Conservation (phyloP, 1,140 invertebrate genomes). For the Pinna nobilis region DNA sequence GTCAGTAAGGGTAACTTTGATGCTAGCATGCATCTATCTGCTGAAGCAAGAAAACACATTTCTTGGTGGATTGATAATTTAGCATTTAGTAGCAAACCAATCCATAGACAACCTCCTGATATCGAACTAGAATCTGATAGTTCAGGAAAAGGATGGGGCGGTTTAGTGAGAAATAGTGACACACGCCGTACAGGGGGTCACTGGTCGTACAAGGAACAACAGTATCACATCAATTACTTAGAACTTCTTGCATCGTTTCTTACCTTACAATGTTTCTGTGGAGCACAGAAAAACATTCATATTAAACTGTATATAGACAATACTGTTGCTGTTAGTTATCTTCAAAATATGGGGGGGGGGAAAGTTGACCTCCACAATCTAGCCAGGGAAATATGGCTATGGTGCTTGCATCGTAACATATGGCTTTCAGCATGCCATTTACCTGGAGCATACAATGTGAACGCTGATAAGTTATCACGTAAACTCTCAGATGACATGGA, state of each 20-base stretch:
- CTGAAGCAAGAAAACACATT: not conserved
- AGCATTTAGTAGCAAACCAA: not conserved
- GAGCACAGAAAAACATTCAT: slow-evolving; percentile 8
- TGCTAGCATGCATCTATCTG: not conserved
- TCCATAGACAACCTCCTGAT: not conserved
- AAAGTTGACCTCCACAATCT: slow-evolving; percentile 9
- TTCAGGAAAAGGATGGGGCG: slow-evolving; percentile 22
- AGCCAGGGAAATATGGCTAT: slow-evolving; percentile 13
- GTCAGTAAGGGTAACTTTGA: not conserved
- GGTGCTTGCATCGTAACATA: slow-evolving; percentile 19
- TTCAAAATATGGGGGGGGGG: slow-evolving; percentile 12
- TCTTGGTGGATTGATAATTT: slow-evolving; percentile 18
- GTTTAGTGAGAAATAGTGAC: not conserved
- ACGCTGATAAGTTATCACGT: slow-evolving; percentile 19
- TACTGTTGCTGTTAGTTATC: slow-evolving; percentile 10
- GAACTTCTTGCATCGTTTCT: slow-evolving; percentile 19
- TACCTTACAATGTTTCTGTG: not conserved
- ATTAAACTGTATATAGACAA: slow-evolving; percentile 27
- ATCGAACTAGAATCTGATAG: not conserved
- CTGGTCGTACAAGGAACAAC: slow-evolving; percentile 9
- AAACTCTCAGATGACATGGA: slow-evolving; percentile 32
- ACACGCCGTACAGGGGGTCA: slow-evolving; percentile 7
- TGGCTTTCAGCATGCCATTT: slow-evolving; percentile 23
- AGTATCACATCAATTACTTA: slow-evolving; percentile 44
- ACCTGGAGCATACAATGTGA: slow-evolving; percentile 14